Base-by-base conservation (phyloP, 64 coral and sea anemone genomes). In the Actinia tenebrosa region DNA sequence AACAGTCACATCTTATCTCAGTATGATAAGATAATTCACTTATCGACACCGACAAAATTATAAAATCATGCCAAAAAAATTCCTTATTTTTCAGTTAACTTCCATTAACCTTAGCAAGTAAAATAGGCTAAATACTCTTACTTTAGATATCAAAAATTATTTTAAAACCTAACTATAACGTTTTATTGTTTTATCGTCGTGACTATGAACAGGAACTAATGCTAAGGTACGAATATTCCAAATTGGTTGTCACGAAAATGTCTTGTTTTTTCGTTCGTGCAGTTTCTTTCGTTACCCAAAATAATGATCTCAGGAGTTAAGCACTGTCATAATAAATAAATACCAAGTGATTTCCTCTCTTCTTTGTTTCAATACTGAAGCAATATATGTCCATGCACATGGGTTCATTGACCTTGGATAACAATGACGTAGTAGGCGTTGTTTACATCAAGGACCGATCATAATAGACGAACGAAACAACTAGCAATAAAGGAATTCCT, bases 391-490 rank as follows among this genome's bases (percentile, higher is more conserved):
- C 69, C n/a, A 30, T 75, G 69, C 69, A 75, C 69, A 75, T 75
- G 69, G 69, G 69, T 37, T 75, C 69, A 75, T 30, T 75, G 69
- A 75, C 69, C 69, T 75, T 75, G 69, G 69, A 75, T 42, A 26
- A 75, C 69, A 75, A 30, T 75, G 69, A 75, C 69, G 69, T 75
- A 75, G 23, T 30, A 7, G 69, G 69, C 69, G 69, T 75, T 75
- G 69, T 75, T 75, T 75, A 75, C 69, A 75, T 26, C 69, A 75
- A 66, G n/a, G 69, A 37, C 1, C 3, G 25, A 30, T 75, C 26
- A 75, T 42, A 75, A 75, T 75, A 75, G 63, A 66, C 10, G 6
- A 9, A 66, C 17, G 63, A 66, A 66, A 66, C 63, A 75, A 75
- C 23, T 30, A 75, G 25, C n/a, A 75, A 75, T 75, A 75, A 75